A percentile compares a stretch with the other conserved stretches of the same genome.
phyloP scores from a whole-genome alignment of 2,888 invertebrate genomes.

The Pachycephus smyrnensis region DNA sequence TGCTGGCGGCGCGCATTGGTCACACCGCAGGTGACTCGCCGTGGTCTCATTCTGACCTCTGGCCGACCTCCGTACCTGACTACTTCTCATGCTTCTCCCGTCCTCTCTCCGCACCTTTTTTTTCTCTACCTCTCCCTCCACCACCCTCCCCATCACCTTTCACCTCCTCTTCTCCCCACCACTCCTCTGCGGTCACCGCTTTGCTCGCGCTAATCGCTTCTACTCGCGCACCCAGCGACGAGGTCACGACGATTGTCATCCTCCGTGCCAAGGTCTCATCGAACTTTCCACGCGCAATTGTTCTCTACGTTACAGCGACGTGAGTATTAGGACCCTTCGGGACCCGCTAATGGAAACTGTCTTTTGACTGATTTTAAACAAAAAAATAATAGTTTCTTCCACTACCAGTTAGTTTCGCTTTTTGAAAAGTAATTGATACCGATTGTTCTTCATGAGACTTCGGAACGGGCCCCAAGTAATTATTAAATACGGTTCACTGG shows the following conservation, averaged over 20 bases:
- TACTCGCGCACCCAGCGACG: constrained; percentile 34
- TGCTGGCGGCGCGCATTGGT: constrained; percentile 49
- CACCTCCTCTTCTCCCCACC: constrained; percentile 11
- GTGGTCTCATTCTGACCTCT: constrained; percentile 49
- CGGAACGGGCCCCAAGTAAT: too few relatives aligned
- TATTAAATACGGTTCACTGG: too few relatives aligned
- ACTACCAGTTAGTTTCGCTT: too few relatives aligned
- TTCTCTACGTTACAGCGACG: not conserved
- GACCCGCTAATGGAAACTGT: not conserved
- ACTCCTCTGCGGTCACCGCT: constrained; percentile 31
- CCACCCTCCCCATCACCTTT: constrained; percentile 5
- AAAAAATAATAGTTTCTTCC: too few relatives aligned
- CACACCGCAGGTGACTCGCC: constrained; percentile 58
- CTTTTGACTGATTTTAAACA: not conserved
- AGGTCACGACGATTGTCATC: constrained; percentile 37
- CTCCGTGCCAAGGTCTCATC: not conserved
- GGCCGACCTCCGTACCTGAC: constrained; percentile 54
- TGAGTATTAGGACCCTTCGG: not conserved
- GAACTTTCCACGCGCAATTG: not conserved
- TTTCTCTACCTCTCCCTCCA: constrained; percentile 12
- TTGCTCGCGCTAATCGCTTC: constrained; percentile 44
- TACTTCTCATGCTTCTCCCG: constrained; percentile 32
- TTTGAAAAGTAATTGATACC: too few relatives aligned
- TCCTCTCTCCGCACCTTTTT: constrained; percentile 18
- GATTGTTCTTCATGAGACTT: too few relatives aligned